Evolutionary conservation across 2,888 invertebrate genomes (phyloP).

Genomic region (Deilephila elpenor): DNA sequence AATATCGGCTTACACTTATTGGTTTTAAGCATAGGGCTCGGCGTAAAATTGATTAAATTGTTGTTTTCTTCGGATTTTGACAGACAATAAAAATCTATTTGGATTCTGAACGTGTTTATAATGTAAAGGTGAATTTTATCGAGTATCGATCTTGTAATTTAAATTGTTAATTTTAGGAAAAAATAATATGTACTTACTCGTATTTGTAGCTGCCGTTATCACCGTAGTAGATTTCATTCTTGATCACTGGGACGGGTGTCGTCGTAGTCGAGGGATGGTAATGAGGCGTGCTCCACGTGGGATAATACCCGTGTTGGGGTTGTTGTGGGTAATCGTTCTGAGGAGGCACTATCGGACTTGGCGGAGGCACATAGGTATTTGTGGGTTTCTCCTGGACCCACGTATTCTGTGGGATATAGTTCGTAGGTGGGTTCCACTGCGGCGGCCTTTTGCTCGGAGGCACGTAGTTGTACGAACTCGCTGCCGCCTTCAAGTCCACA

Average conservation of each 20-base stretch:
- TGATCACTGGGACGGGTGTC: constrained; percentile 70
- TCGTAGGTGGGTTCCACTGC: constrained; percentile 47
- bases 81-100: not conserved
- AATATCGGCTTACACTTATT: not conserved
- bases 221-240: constrained; percentile 73
- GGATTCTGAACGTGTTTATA: not conserved
- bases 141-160: no score
- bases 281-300: constrained; percentile 45
- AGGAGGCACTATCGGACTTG: constrained; percentile 33
- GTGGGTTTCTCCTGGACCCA: constrained; percentile 39
- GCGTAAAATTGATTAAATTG: not conserved
- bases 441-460: constrained; percentile 51
- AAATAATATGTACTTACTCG: constrained; percentile 69
- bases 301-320: constrained; percentile 42
- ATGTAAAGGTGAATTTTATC: not conserved
- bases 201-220: constrained; percentile 82
- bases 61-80: not conserved
- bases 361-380: constrained; percentile 32
- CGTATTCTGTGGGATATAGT: constrained; percentile 41
- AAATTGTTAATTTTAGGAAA: not conserved
- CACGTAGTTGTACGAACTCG: constrained; percentile 57
- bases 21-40: not conserved
- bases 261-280: constrained; percentile 53
- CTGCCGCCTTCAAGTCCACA: constrained; percentile 50
- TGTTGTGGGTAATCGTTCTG: constrained; percentile 46